A percentile compares a stretch with the other conserved stretches of the same genome.
Conservation (phyloP, 92 coral and sea anemone genomes). For the Micromussa lordhowensis region DNA sequence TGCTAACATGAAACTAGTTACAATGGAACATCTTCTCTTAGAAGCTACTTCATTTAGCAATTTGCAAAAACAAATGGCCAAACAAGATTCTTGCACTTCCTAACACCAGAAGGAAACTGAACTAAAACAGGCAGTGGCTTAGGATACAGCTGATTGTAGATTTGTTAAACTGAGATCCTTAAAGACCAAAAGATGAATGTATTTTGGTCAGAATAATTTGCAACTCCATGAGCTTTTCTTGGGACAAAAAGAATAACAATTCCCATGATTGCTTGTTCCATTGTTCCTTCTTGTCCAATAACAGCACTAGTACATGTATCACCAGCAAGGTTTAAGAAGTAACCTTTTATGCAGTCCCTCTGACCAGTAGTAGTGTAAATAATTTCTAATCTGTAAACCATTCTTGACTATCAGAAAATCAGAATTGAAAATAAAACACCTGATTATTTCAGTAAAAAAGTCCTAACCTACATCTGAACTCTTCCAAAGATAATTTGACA, state of each 20-base stretch:
- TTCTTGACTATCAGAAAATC: too few species aligned
- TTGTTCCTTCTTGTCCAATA: slow-evolving; percentile 13
- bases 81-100: neutral
- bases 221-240: slow-evolving; percentile 15
- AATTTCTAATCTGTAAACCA: neutral
- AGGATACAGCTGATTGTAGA: neutral
- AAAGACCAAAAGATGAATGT: neutral
- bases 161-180: neutral
- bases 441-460: neutral
- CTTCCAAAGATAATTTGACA: neutral
- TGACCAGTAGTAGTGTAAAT: neutral
- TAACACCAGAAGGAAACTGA: neutral
- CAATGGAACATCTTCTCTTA: neutral
- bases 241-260: neutral
- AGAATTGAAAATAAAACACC: neutral
- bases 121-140: too few species aligned
- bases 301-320: slow-evolving; percentile 1
- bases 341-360: neutral
- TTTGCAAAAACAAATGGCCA: neutral
- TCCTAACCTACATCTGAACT: neutral
- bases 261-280: slow-evolving; percentile 12
- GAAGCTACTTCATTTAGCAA: too few species aligned
- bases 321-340: slow-evolving; percentile 8
- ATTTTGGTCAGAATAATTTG: neutral
- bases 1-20: neutral